Percentiles rank a stretch among this genome's conserved stretches.
These are phyloP conservation scores for Drosophila histrio DNA, from an alignment of 2,888 invertebrate species.

Conservation along the genomic window DNA sequence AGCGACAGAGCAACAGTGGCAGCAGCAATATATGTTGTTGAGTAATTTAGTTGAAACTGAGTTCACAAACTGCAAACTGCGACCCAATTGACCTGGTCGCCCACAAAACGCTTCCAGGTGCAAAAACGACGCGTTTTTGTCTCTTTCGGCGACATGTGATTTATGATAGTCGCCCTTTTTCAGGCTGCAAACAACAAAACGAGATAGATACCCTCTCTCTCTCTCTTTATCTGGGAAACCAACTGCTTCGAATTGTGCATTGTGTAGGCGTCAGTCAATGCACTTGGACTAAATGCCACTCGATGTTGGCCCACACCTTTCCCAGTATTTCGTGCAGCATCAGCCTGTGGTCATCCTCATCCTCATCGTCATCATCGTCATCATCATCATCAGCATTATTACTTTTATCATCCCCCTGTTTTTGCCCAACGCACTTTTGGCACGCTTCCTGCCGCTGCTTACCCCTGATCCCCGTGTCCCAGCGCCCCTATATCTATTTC, in stretches of 20 bases:
- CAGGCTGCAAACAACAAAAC: not conserved
- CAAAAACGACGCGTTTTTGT: conserved; percentile 33
- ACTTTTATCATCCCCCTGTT: conserved; percentile 46
- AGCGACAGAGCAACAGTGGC: not conserved
- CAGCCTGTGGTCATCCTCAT: conserved; percentile 57
- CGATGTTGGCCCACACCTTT: conserved; percentile 56
- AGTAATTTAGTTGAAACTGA: conserved; percentile 61
- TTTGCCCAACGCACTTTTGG: conserved; percentile 71
- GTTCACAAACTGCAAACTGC: conserved; percentile 16
- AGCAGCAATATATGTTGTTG: conserved; percentile 53
- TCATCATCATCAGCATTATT: conserved; percentile 9
- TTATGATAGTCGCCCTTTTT: conserved; percentile 65
- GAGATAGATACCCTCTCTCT: conserved; percentile 9
- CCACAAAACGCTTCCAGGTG: conserved; percentile 74
- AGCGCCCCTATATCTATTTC: conserved; percentile 4
- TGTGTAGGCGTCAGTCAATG: conserved; percentile 75
- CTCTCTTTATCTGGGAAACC: conserved; percentile 28
- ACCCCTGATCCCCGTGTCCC: not conserved
- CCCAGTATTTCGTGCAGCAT: conserved; percentile 34
- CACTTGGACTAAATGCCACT: conserved; percentile 59
- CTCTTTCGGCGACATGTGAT: conserved; percentile 49
- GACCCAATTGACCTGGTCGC: conserved; percentile 47
- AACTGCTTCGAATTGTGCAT: conserved; percentile 51
- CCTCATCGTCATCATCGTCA: conserved; percentile 7
- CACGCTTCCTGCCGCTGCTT: conserved; percentile 61